A percentile compares a stretch with the other conserved stretches of the same genome.
Evolutionary conservation across 2,113 vertebrate genomes (phyloP).

Genomic region (Spilogale gracilis): DNA sequence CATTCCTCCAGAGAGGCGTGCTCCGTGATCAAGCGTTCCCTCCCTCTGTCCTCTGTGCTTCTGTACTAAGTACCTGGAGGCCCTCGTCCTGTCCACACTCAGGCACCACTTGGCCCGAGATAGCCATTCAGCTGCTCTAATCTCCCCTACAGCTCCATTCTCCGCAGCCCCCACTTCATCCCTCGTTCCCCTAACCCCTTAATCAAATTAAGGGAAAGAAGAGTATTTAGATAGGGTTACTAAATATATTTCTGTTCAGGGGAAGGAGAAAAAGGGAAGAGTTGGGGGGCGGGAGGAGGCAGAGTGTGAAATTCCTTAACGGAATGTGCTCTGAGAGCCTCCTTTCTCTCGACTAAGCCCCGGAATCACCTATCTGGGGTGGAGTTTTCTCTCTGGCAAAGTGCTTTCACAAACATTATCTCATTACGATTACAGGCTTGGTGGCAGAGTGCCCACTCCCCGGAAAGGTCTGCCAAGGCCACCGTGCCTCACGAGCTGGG

Average conservation of each 20-base stretch:
- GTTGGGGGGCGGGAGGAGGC: background rate
- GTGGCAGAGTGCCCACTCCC: constrained; percentile 54
- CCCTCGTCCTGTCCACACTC: constrained; percentile 80
- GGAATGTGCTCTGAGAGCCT: constrained; percentile 51
- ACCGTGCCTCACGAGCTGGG: background rate
- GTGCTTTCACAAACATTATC: constrained; percentile 62
- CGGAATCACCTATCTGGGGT: constrained; percentile 32
- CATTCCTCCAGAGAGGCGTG: background rate
- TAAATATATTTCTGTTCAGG: constrained; percentile 76
- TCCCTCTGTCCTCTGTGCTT: constrained; percentile 63
- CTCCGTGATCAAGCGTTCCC: background rate
- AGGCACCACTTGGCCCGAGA: constrained; percentile 50
- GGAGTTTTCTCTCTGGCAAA: constrained; percentile 53
- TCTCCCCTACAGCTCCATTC: constrained; percentile 15
- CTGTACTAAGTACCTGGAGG: constrained; percentile 65
- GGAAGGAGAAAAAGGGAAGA: background rate
- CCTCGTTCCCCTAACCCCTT: constrained; percentile 62
- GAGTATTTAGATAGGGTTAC: constrained; percentile 77
- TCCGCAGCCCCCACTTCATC: constrained; percentile 12
- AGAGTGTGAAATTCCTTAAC: constrained; percentile 73
- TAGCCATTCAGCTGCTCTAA: constrained; percentile 65
- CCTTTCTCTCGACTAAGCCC: constrained; percentile 45
- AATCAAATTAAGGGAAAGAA: constrained; percentile 83
- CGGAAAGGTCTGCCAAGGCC: constrained; percentile 52
- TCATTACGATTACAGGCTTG: constrained; percentile 30